Evolutionary conservation across 2,888 invertebrate genomes (phyloP), one percentile per base, ranked within the genome.

Genomic region (Cinara cedri): DNA sequence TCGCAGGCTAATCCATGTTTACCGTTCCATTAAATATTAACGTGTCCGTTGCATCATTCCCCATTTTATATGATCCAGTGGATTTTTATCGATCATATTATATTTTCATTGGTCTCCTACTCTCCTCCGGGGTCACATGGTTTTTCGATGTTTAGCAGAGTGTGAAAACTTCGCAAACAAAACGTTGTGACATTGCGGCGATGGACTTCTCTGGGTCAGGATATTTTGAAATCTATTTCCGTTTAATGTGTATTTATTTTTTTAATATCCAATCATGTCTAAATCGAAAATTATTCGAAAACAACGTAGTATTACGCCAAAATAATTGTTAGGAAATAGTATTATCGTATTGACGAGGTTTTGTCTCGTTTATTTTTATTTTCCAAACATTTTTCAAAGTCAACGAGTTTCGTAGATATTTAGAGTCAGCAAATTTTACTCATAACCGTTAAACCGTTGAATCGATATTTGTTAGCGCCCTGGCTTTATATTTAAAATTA

Each of bases 121-220:
- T 74, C 72, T 49, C 26, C 60, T 13, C 34, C 3, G 54, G 42
- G 54, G 42, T 16, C 44, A 42, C 76, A 19, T 66, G 54, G 55
- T 66, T 46, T n/a, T 34, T 76, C 14, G 62, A 24, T 65, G 74
- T 75, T 65, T 66, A 76, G 66, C n/a, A 14, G 66, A 76, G 34
- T 76, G 76, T 76, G 55, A 76, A 75, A 75, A 75, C 75, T 55
- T 75, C 19, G 63, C 55, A 63, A 76, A 66, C 55, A 76, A 21
- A 66, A 13, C 46, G 46, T 76, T 76, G 76, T 76, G 66, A 66
- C 76, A 76, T 76, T 76, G 76, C 66, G 76, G 76, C 76, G 66
- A 76, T 66, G 76, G 76, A 76, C 76, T 66, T 65, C 65, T 66
- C 26, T 46, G 65, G 46, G 55, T 24, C 55, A 26, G 76, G 54